Percentiles rank a stretch among this genome's conserved stretches.
These are phyloP conservation scores for Apostichopus leukothele DNA, from an alignment of 53 echinoderm and acorn worm genomes.

Conservation along the genomic window DNA sequence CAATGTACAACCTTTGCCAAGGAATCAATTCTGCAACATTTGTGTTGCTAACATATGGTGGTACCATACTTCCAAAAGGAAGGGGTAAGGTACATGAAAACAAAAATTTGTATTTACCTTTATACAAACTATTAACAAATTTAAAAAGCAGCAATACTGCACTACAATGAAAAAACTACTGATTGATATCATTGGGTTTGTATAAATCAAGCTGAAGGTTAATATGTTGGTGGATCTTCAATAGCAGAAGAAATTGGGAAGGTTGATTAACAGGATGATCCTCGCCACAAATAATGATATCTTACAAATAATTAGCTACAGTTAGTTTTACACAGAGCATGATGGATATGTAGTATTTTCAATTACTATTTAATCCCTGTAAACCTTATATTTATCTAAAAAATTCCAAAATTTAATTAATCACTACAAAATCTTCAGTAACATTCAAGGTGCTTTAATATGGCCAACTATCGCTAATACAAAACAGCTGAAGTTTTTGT, in stretches of 20 bases:
- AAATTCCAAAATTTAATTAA: too few relatives aligned
- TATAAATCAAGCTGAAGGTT: slow-evolving; percentile 13
- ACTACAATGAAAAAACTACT: neutral
- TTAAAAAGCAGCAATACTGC: slow-evolving; percentile 13
- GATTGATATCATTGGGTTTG: slow-evolving; percentile 13
- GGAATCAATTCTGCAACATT: slow-evolving; percentile 13
- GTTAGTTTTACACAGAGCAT: too few relatives aligned
- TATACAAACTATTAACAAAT: slow-evolving; percentile 4
- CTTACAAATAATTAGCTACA: too few relatives aligned
- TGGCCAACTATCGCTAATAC: too few relatives aligned
- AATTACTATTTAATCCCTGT: too few relatives aligned
- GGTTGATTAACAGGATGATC: neutral
- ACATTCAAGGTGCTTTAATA: too few relatives aligned
- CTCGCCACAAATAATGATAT: too few relatives aligned
- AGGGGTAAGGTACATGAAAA: slow-evolving; percentile 13
- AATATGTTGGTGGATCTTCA: neutral
- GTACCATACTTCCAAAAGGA: slow-evolving; percentile 13
- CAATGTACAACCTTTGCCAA: neutral
- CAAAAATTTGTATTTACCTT: neutral
- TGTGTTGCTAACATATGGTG: slow-evolving; percentile 1
- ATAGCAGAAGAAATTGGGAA: slow-evolving; percentile 13
- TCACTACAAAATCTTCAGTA: too few relatives aligned
- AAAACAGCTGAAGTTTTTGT: too few relatives aligned
- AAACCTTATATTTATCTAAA: too few relatives aligned
- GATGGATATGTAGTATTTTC: too few relatives aligned